Evolutionary conservation across 2,797 vertebrate species (phyloP).

Genomic region (Lepus townsendii): DNA sequence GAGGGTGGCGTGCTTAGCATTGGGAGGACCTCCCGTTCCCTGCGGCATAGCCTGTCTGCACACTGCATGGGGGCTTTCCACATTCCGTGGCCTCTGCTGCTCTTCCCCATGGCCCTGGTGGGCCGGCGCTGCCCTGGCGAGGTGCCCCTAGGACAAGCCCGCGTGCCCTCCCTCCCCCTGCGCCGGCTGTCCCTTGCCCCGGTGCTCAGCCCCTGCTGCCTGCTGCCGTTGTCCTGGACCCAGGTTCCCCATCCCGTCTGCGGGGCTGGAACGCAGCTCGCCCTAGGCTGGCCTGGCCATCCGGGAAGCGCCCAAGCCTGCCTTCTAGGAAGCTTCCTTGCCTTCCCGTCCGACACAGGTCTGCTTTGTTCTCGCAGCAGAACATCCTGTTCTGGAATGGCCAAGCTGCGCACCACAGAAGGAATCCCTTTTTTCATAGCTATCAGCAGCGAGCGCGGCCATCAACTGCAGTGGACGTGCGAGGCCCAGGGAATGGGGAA

Average conservation of each 20-base stretch:
- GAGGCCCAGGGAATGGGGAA: not conserved
- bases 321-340: slow-evolving; percentile 75
- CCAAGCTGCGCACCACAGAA: not conserved
- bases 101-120: not conserved
- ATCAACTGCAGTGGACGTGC: not conserved
- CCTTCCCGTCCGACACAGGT: slow-evolving; percentile 25
- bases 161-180: too few relatives aligned
- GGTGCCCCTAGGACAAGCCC: not conserved
- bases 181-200: not conserved
- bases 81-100: too few relatives aligned
- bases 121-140: not conserved
- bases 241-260: not conserved
- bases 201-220: not conserved
- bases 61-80: not conserved
- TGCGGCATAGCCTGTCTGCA: not conserved
- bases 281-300: not conserved
- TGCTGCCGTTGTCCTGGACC: not conserved
- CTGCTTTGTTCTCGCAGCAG: slow-evolving; percentile 60
- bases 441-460: not conserved
- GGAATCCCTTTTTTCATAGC: slow-evolving; percentile 11
- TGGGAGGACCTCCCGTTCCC: not conserved
- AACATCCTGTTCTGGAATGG: slow-evolving; percentile 65
- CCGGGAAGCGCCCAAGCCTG: slow-evolving; percentile 56
- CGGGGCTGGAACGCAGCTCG: not conserved
- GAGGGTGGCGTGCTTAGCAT: not conserved